phyloP scores from a whole-genome alignment of 2,113 vertebrate genomes.

The Acinonyx jubatus region DNA sequence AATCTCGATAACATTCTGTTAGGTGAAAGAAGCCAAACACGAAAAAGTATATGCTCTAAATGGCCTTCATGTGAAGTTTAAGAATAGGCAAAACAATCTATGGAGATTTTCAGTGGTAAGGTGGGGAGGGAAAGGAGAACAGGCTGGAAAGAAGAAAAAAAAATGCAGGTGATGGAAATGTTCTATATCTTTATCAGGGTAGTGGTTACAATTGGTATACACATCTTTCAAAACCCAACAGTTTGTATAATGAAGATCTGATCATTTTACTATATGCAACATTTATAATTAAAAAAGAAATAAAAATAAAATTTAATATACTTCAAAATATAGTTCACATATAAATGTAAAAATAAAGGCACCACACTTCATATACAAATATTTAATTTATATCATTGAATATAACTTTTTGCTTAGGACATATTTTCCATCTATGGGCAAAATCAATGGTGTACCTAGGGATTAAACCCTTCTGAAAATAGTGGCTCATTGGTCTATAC shows the following conservation, averaged over 20 bases:
- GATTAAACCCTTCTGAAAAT: not conserved
- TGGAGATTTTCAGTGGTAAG: not conserved
- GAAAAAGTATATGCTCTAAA: not conserved
- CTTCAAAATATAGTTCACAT: not conserved
- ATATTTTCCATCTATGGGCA: not conserved
- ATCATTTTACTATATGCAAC: slow-evolving; percentile 3
- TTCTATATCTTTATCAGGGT: not conserved
- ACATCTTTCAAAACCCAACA: not conserved
- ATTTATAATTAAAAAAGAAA: not conserved
- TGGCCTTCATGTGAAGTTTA: not conserved
- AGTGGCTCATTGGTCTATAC: not conserved
- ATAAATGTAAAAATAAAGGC: not conserved
- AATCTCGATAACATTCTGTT: not conserved
- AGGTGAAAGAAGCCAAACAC: not conserved
- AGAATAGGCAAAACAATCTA: not conserved
- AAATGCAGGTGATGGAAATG: not conserved
- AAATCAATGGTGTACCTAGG: not conserved
- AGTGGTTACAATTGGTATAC: not conserved
- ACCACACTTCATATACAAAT: not conserved
- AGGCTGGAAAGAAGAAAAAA: not conserved
- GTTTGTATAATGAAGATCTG: not conserved
- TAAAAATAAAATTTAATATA: not conserved
- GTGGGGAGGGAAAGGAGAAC: not conserved
- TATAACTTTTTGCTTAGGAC: not conserved
- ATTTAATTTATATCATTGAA: slow-evolving; percentile 7